phyloP scores from a whole-genome alignment of 2,113 vertebrate genomes.

The Malurus alboscapulatus region DNA sequence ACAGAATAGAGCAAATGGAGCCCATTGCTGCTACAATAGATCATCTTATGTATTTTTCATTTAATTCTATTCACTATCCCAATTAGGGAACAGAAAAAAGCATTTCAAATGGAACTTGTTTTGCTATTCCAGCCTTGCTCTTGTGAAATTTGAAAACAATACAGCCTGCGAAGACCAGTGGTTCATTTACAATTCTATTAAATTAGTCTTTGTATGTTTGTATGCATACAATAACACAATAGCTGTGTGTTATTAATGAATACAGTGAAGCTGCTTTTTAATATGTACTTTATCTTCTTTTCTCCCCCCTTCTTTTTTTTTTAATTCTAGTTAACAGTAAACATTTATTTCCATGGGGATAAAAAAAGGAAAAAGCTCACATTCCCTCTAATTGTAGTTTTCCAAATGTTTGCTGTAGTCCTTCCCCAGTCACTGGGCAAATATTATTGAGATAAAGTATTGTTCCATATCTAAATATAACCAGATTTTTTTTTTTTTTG shows the following conservation, averaged over 20 bases:
- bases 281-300: not conserved
- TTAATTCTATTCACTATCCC: not conserved
- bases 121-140: not conserved
- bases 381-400: not conserved
- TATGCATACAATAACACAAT: not conserved
- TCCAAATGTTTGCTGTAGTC: not conserved
- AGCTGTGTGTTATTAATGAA: not conserved
- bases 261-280: not conserved
- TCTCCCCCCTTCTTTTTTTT: not conserved
- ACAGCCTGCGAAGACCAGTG: not conserved
- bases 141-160: not conserved
- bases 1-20: not conserved
- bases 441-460: not conserved
- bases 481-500: not conserved
- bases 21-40: not conserved
- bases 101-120: not conserved
- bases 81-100: not conserved
- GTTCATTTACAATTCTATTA: not conserved
- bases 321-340: not conserved
- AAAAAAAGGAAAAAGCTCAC: not conserved
- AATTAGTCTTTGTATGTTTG: not conserved
- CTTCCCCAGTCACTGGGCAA: not conserved
- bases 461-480: not conserved
- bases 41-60: not conserved
- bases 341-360: not conserved